Base-by-base conservation (phyloP, 2,797 vertebrate species). In the Echiichthys vipera region DNA sequence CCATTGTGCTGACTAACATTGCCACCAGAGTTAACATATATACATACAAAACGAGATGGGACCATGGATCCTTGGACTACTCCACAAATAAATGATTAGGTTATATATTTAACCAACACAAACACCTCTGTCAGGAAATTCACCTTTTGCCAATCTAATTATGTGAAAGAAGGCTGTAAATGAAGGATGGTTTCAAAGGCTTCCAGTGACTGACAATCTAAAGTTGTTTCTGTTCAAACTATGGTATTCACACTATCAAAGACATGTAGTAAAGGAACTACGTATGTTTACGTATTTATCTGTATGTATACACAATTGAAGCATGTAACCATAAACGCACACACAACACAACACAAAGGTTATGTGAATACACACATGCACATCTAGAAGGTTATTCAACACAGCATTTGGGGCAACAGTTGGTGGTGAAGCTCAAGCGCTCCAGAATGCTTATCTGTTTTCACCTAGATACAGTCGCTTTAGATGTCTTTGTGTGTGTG, bases 351-450 rank as follows among this genome's bases (percentile, higher is more conserved):
- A n/a, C n/a, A n/a, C n/a, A n/a, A n/a, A n/a, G n/a, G n/a, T n/a
- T n/a, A n/a, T n/a, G n/a, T n/a, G n/a, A n/a, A n/a, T n/a, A n/a
- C n/a, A 42, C 34, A 22, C 18, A 63, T 22, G 32, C 32, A 54
- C 27, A 56, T 15, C 3, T 25, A 43, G 25, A 53, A 17, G 40
- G 43, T 70, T 75, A 72, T 57, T 54, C 24, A 78, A 70, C 30
- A 62, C 39, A 32, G 51, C 37, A 76, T 76, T 65, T 63, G 25
- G 61, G 58, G 63, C 64, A 74, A 65, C 79, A 86, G 81, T 80
- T 68, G 78, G 78, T 75, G 56, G 67, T 55, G 42, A 74, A 55
- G 25, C 63, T 55, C 14, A 39, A 20, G 34, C n/a, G 17, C 43
- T 56, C 45, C 47, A 50, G 43, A 70, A 58, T 42, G 63, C 36